Percentiles rank a stretch among this genome's conserved stretches.
Conservation (phyloP, 2,113 vertebrate genomes). For the Phrynosoma blainvillii region DNA sequence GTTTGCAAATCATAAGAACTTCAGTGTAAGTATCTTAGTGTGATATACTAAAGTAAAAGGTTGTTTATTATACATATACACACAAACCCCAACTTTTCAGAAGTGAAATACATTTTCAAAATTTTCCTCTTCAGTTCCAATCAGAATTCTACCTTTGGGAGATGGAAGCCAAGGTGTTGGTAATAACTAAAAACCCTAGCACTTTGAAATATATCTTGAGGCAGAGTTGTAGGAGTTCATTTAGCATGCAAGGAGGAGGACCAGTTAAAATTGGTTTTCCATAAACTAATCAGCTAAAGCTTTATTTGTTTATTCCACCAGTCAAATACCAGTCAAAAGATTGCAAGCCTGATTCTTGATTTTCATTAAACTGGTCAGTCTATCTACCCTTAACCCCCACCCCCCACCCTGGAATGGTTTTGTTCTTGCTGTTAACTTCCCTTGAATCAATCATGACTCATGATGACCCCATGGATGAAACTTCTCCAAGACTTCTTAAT, state of each 20-base stretch:
- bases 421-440: too few species aligned
- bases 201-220: not conserved
- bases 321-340: not conserved
- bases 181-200: not conserved
- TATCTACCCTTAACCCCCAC: not conserved
- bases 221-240: not conserved
- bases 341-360: not conserved
- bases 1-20: too few species aligned
- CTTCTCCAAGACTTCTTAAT: too few species aligned
- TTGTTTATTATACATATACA: too few species aligned
- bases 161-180: not conserved
- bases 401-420: not conserved
- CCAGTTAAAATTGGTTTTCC: conserved; percentile 14
- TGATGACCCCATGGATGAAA: too few species aligned
- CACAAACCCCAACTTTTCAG: not conserved
- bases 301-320: not conserved
- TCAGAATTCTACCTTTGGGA: too few species aligned
- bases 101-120: not conserved
- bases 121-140: not conserved
- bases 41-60: too few species aligned
- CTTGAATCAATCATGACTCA: too few species aligned
- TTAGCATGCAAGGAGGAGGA: not conserved
- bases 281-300: not conserved
- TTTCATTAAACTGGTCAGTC: not conserved
- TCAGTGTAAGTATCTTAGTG: too few species aligned